Percentiles rank a stretch among this genome's conserved stretches.
Conservation (phyloP, 2,113 vertebrate species). For the Coturnix japonica region DNA sequence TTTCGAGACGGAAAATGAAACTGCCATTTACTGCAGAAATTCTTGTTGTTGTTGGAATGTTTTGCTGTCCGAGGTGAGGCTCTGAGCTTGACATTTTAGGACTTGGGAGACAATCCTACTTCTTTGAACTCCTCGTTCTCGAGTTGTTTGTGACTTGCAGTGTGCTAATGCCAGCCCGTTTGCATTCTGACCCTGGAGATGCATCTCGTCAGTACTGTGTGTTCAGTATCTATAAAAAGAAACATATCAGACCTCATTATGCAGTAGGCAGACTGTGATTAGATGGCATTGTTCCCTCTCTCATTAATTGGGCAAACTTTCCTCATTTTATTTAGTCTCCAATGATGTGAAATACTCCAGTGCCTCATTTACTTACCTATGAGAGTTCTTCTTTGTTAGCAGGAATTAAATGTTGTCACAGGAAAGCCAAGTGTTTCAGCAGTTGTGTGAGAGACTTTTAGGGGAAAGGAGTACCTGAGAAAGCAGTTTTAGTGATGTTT, state of each 20-base stretch:
- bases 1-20: constrained; percentile 32
- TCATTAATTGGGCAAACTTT: not conserved
- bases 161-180: not conserved
- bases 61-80: not conserved
- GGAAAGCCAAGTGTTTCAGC: not conserved
- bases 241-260: not conserved
- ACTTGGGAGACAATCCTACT: not conserved
- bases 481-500: not conserved
- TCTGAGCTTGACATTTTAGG: not conserved
- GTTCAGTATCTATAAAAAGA: not conserved
- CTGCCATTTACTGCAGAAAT: not conserved
- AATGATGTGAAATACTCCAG: not conserved
- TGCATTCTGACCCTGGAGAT: not conserved
- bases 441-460: not conserved
- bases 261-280: not conserved
- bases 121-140: not conserved
- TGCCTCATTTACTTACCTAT: not conserved
- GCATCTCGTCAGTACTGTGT: not conserved
- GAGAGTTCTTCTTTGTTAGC: not conserved
- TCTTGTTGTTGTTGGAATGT: not conserved
- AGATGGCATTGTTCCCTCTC: not conserved
- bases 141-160: not conserved
- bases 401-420: not conserved
- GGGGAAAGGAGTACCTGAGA: not conserved
- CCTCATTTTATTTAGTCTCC: not conserved